Evolutionary conservation across 2,113 vertebrate species (phyloP), one percentile per base, ranked within the genome.

Genomic region (Numenius arquata): DNA sequence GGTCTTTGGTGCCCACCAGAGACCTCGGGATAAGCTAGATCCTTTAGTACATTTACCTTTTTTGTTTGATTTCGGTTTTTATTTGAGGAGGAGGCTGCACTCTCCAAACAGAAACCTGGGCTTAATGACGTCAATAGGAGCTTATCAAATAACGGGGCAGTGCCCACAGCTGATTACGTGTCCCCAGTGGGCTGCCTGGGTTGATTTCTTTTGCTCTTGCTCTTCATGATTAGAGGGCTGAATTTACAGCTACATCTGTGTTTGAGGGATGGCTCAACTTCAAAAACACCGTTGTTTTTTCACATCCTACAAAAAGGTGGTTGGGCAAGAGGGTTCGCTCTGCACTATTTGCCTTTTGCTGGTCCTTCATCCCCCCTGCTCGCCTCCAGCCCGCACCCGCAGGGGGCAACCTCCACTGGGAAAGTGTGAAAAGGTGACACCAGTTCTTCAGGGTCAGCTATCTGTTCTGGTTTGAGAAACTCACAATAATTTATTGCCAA

Each of bases 321-420:
- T 73, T 29, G 41, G 38, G 38, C 29, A 32, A 3, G 22, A 74
- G 16, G 4, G 0, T 41, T 62, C 2, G 0, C 47, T 53, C 8
- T 12, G 8, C 12, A 0, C 32, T n/a, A 3, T 74, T 38, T 87
- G 58, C 40, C 56, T 63, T 63, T 26, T 43, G 22, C 38, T 26
- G 2, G 45, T 55, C 20, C 71, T 67, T 19, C 32, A 12, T 15
- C 27, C 5, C 61, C 65, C n/a, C 38, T 13, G n/a, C 36, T 74
- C 34, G 10, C 45, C 48, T 53, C 55, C 27, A 45, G 43, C 58
- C 62, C 0, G 0, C 8, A 9, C 32, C 0, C 1, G 12, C 14
- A 6, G n/a, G 0, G 5, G 53, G 15, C 16, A 8, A 19, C 66
- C 53, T 41, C 9, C 2, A 23, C 25, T 27, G 36, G 21, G 58